A percentile compares a stretch with the other conserved stretches of the same genome.
Evolutionary conservation across 2,113 vertebrate genomes (phyloP).

Genomic region (Colinus virginianus): DNA sequence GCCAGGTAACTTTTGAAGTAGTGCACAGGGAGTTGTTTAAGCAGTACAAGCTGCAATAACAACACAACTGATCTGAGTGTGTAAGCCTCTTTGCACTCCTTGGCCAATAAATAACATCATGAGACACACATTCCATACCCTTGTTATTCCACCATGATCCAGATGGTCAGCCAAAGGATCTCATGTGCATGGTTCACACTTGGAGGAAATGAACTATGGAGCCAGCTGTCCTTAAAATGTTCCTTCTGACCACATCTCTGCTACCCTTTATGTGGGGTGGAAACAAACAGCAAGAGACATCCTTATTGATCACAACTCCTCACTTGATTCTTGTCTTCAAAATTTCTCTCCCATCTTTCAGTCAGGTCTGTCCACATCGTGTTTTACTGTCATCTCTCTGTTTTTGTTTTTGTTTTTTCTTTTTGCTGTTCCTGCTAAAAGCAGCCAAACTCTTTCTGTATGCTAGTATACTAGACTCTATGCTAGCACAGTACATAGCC

Average conservation of each 20-base stretch:
- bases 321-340: not conserved
- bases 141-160: not conserved
- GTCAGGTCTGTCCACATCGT: not conserved
- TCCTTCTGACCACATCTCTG: not conserved
- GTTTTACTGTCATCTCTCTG: not conserved
- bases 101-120: slow-evolving; percentile 6
- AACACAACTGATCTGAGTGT: not conserved
- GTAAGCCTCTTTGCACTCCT: slow-evolving; percentile 13
- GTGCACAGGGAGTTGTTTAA: not conserved
- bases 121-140: not conserved
- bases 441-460: not conserved
- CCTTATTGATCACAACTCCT: not conserved
- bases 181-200: not conserved
- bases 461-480: no score
- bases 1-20: slow-evolving; percentile 48
- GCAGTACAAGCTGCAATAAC: not conserved
- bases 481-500: not conserved
- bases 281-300: not conserved
- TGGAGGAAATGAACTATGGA: not conserved
- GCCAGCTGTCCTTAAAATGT: not conserved
- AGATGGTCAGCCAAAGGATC: not conserved
- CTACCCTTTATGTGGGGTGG: not conserved
- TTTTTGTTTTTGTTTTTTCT: not conserved
- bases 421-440: not conserved
- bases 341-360: not conserved